A percentile compares a stretch with the other conserved stretches of the same genome.
phyloP scores from a whole-genome alignment of 2,888 invertebrate genomes.

The Megaustenia siamemsis region DNA sequence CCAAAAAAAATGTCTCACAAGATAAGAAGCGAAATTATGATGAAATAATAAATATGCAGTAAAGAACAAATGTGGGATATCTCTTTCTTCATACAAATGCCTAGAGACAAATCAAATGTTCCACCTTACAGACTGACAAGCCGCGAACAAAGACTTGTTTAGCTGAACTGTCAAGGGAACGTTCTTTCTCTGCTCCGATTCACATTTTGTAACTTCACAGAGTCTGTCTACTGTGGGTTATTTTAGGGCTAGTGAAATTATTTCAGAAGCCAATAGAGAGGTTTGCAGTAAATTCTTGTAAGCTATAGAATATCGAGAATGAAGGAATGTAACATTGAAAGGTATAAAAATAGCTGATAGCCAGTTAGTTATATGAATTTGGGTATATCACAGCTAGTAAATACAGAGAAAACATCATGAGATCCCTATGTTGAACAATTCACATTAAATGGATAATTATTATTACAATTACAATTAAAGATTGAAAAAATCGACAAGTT shows the following conservation, averaged over 20 bases:
- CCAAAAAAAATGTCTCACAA: too few relatives aligned
- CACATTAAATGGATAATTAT: too few relatives aligned
- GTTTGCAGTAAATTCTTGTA: not conserved
- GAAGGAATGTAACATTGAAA: too few relatives aligned
- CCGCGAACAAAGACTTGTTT: not conserved
- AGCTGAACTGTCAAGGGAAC: conserved; percentile 8
- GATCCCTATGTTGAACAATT: too few relatives aligned
- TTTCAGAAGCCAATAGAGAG: not conserved
- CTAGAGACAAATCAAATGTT: not conserved
- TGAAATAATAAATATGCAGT: not conserved
- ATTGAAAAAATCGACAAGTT: too few relatives aligned
- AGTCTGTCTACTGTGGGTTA: conserved; percentile 21
- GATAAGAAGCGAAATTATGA: not conserved
- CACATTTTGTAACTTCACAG: not conserved
- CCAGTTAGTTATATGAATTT: too few relatives aligned
- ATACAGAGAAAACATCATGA: too few relatives aligned
- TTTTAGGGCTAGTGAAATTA: not conserved
- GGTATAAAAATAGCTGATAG: too few relatives aligned
- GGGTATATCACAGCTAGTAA: too few relatives aligned
- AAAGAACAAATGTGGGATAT: not conserved
- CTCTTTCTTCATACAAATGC: too few relatives aligned
- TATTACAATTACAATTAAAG: too few relatives aligned
- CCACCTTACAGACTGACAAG: not conserved
- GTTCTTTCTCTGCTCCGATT: not conserved
- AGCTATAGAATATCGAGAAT: too few relatives aligned